Base-by-base conservation (phyloP, 1,140 invertebrate genomes). In the Zaprionus gabonicus region DNA sequence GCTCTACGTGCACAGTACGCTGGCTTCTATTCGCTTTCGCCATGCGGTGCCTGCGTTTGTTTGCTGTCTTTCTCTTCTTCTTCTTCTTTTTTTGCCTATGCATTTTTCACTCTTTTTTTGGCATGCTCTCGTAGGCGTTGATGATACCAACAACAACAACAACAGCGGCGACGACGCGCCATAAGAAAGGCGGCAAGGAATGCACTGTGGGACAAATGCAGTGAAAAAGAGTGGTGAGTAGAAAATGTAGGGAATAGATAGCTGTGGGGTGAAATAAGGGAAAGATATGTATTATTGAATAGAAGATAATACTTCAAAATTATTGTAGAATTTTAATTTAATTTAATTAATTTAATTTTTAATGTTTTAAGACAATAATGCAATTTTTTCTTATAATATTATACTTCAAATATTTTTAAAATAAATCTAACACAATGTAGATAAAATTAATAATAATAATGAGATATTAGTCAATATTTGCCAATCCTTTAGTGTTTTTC, bases 121-220 rank as follows among this genome's bases (percentile, higher is more conserved):
- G 80, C 83, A 69, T 76, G 59, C 62, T 81, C 58, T 81, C 75
- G 85, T 87, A 88, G 85, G 84, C 84, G 84, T 87, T 88, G 85
- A 87, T 87, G 85, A 90, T 88, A 87, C 71, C 77, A 80, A 31
- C 69, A 69, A 63, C 58, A 69, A 63, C 58, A 44, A 41, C 59
- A 65, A 12, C 58, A 23, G 49, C 36, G 36, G 28, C 17, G 63
- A 10, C 15, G 41, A 34, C 56, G 67, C 57, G 64, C 46, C 46
- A 51, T 51, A 51, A 51, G 53, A 56, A 27, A 56, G 25, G 55
- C 17, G 49, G 57, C 59, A 71, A 75, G 28, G 51, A 34, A 65
- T 67, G 73, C 68, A 87, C 83, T 75, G 84, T 87, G 83, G 71
- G 56, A 17, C 38, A 60, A 64, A 7, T 20, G 44, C 51, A 41